A percentile compares a stretch with the other conserved stretches of the same genome.
These are phyloP conservation scores for Pituophis catenifer DNA, from an alignment of 2,113 vertebrate species.

Conservation along the genomic window DNA sequence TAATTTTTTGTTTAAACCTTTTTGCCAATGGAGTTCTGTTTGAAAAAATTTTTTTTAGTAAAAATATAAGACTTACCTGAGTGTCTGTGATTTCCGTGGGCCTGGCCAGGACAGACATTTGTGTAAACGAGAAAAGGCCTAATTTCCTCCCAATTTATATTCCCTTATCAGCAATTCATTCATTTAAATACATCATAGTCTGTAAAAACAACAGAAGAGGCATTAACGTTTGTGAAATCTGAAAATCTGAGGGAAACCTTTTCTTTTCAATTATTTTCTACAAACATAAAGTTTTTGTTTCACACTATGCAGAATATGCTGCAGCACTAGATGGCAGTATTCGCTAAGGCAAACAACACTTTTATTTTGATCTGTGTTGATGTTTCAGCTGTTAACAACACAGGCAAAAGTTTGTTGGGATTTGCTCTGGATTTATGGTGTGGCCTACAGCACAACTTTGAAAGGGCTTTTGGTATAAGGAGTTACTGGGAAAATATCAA, in stretches of 20 bases:
- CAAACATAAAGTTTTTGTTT: background rate
- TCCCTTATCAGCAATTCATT: background rate
- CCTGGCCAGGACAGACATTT: background rate
- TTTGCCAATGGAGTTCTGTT: background rate
- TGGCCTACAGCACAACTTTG: background rate
- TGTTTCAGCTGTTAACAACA: background rate
- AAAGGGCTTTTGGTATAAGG: background rate
- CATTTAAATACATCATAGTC: background rate
- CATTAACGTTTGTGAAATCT: background rate
- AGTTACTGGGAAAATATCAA: background rate
- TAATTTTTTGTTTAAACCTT: too few species aligned
- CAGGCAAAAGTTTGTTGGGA: background rate
- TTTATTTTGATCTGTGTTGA: background rate
- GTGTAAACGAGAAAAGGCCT: background rate
- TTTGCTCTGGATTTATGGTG: background rate
- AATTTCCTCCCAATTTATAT: background rate
- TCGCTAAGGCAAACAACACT: slow-evolving; percentile 25
- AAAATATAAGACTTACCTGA: background rate
- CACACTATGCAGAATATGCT: background rate
- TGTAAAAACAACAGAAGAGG: background rate
- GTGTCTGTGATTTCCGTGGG: background rate
- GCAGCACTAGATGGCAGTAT: slow-evolving; percentile 63
- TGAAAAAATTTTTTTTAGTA: background rate
- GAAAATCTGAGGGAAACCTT: background rate
- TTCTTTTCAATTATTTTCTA: background rate